These are phyloP conservation scores for Dendrophyllia cribrosa DNA, from an alignment of 64 coral and sea anemone genomes.

Conservation along the genomic window DNA sequence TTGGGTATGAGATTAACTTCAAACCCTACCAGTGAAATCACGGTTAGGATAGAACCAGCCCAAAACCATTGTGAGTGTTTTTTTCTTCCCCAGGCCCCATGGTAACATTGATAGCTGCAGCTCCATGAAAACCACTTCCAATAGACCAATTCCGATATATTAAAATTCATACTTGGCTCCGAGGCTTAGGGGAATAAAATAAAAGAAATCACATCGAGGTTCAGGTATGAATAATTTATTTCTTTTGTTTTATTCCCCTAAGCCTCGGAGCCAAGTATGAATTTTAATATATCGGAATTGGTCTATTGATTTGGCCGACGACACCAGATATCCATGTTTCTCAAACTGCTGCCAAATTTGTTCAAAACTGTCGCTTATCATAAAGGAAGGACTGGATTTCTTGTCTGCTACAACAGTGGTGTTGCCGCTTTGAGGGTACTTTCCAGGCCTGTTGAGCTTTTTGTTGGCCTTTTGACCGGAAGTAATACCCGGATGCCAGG, in stretches of 20 bases:
- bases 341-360: conserved; percentile 74
- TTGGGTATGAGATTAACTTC: too few species aligned
- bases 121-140: conserved; percentile 77
- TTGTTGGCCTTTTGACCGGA: conserved; percentile 75
- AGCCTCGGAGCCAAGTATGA: too few species aligned
- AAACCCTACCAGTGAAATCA: conserved; percentile 50
- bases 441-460: conserved; percentile 62
- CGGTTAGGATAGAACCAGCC: conserved; percentile 90
- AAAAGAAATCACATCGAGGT: too few species aligned
- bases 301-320: not conserved
- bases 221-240: too few species aligned
- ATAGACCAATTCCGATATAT: too few species aligned
- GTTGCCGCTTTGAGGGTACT: conserved; percentile 75
- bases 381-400: conserved; percentile 52
- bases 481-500: conserved; percentile 65
- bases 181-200: too few species aligned
- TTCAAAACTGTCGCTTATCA: conserved; percentile 70
- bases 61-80: conserved; percentile 81
- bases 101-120: conserved; percentile 43
- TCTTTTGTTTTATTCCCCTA: too few species aligned
- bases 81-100: conserved; percentile 68
- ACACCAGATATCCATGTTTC: conserved; percentile 50
- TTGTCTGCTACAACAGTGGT: conserved; percentile 62
- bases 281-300: too few species aligned
- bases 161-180: too few species aligned